Conservation (phyloP, 1,140 invertebrate species). For the Drosophila baimaii region DNA sequence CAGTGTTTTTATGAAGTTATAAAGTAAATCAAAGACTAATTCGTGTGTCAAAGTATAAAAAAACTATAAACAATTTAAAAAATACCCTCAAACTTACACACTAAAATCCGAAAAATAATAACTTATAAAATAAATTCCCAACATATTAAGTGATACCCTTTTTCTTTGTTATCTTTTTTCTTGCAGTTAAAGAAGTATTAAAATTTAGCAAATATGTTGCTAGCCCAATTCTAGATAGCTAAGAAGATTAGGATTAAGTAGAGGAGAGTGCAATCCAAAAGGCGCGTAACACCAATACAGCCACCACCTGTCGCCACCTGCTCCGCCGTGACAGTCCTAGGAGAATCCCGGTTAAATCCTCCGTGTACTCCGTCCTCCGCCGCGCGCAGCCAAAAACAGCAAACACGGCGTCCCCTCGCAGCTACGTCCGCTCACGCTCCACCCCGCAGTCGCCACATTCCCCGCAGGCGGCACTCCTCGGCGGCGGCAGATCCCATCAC, state of each 20-base stretch:
- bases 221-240: conserved; percentile 66
- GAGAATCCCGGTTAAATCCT: background rate
- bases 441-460: conserved; percentile 77
- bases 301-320: background rate
- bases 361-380: background rate
- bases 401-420: conserved; percentile 76
- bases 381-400: conserved; percentile 31
- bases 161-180: conserved; percentile 10
- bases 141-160: background rate
- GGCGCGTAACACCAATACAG: background rate
- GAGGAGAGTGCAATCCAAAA: conserved; percentile 3
- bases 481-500: conserved; percentile 30
- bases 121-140: background rate
- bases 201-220: conserved; percentile 56
- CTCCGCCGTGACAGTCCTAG: background rate
- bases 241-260: conserved; percentile 12
- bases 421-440: conserved; percentile 70
- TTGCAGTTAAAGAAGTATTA: conserved; percentile 66
- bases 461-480: conserved; percentile 58
- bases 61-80: background rate
- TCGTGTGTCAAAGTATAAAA: background rate
- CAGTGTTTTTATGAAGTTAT: background rate
- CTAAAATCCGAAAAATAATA: background rate
- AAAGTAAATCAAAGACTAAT: background rate
- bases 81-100: background rate